These are phyloP conservation scores for Phocoena phocoena DNA, from an alignment of 2,113 vertebrate species.

Conservation along the genomic window DNA sequence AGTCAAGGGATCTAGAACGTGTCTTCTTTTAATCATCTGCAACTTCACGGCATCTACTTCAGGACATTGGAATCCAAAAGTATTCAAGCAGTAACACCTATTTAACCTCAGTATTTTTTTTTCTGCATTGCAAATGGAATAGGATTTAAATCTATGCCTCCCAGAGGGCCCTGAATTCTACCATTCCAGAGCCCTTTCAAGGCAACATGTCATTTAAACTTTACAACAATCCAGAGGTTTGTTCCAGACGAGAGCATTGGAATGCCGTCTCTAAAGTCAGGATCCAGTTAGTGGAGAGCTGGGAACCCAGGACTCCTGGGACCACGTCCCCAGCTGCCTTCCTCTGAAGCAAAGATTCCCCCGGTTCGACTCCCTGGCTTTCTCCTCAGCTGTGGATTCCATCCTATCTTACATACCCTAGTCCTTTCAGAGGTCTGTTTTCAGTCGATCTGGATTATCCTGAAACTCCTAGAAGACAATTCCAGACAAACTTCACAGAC, in stretches of 20 bases:
- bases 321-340: neutral
- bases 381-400: neutral
- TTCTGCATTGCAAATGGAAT: neutral
- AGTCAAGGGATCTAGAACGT: neutral
- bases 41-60: neutral
- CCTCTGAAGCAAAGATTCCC: neutral
- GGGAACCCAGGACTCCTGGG: neutral
- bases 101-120: neutral
- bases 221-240: neutral
- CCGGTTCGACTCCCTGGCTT: neutral
- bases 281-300: neutral
- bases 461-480: constrained; percentile 2
- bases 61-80: neutral
- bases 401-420: neutral
- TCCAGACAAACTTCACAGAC: neutral
- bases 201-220: neutral
- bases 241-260: neutral
- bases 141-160: neutral
- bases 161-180: neutral
- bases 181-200: neutral
- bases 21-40: neutral
- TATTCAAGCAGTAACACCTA: neutral
- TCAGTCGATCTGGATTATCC: neutral
- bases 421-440: neutral
- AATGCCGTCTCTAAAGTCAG: neutral